Conservation (phyloP, 1,140 invertebrate genomes). For the Lepidurus apus region DNA sequence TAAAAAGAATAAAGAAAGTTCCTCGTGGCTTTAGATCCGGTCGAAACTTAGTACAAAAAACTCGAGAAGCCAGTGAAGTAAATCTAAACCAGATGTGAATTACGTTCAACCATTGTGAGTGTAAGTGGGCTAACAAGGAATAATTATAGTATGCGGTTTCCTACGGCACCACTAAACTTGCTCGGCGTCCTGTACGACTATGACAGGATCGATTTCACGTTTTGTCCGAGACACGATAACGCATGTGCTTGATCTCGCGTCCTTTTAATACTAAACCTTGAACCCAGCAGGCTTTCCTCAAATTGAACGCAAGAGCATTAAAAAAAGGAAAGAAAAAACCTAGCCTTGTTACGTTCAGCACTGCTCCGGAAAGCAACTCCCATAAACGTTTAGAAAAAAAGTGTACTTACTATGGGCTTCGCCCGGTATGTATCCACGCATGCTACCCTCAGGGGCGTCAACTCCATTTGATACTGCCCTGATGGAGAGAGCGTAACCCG, state of each 20-base stretch:
- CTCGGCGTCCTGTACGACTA: not conserved
- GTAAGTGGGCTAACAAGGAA: not conserved
- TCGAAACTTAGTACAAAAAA: too few relatives aligned
- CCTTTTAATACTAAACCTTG: too few relatives aligned
- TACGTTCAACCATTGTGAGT: too few relatives aligned
- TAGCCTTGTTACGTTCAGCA: too few relatives aligned
- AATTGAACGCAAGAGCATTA: too few relatives aligned
- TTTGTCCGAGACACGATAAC: not conserved
- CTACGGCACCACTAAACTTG: not conserved
- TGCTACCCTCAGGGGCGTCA: conserved; percentile 70
- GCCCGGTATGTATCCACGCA: conserved; percentile 75
- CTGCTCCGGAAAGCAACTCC: too few relatives aligned
- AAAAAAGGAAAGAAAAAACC: too few relatives aligned
- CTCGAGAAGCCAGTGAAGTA: too few relatives aligned
- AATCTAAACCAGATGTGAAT: too few relatives aligned
- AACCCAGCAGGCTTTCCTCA: too few relatives aligned
- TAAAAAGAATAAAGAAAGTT: not conserved
- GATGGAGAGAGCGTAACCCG: conserved; percentile 62
- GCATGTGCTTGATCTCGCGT: not conserved
- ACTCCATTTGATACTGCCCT: conserved; percentile 74
- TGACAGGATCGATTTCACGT: not conserved
- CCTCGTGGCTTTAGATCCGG: not conserved
- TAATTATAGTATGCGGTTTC: conserved; percentile 23
- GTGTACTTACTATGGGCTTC: conserved; percentile 36
- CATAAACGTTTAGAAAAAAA: conserved; percentile 3